These are phyloP conservation scores for Chroicocephalus ridibundus DNA, from an alignment of 2,113 vertebrate species.

Conservation along the genomic window DNA sequence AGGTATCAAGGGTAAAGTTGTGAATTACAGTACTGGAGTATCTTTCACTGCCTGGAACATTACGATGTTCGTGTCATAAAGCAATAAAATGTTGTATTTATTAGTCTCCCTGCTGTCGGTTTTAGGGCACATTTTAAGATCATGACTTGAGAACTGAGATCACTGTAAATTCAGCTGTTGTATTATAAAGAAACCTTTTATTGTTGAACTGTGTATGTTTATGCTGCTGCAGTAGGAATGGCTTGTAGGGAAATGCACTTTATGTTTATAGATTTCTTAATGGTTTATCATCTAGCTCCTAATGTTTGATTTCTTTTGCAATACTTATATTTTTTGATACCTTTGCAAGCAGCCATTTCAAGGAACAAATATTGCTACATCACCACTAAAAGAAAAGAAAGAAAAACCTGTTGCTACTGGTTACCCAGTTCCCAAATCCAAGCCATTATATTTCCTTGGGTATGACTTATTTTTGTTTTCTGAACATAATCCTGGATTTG, in stretches of 20 bases:
- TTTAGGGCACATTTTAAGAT: background rate
- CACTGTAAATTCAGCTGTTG: background rate
- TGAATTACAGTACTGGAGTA: background rate
- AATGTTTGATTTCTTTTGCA: background rate
- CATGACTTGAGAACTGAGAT: background rate
- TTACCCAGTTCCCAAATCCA: background rate
- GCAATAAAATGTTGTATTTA: background rate
- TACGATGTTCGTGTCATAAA: background rate
- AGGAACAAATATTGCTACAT: background rate
- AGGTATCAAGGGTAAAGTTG: background rate
- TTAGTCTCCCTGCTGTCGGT: background rate
- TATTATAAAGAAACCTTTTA: background rate
- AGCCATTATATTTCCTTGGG: background rate
- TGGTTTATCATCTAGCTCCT: background rate
- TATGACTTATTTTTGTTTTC: background rate
- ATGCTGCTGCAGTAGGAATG: background rate
- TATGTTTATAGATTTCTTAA: background rate
- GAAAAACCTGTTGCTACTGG: background rate
- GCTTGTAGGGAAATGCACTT: background rate
- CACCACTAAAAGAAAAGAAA: background rate
- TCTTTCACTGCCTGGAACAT: background rate
- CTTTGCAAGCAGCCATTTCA: background rate
- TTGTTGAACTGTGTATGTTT: background rate
- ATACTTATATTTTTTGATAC: background rate
- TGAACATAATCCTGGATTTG: background rate